Base-by-base conservation (phyloP, 2,888 invertebrate genomes). In the Drosophila melanosoma region DNA sequence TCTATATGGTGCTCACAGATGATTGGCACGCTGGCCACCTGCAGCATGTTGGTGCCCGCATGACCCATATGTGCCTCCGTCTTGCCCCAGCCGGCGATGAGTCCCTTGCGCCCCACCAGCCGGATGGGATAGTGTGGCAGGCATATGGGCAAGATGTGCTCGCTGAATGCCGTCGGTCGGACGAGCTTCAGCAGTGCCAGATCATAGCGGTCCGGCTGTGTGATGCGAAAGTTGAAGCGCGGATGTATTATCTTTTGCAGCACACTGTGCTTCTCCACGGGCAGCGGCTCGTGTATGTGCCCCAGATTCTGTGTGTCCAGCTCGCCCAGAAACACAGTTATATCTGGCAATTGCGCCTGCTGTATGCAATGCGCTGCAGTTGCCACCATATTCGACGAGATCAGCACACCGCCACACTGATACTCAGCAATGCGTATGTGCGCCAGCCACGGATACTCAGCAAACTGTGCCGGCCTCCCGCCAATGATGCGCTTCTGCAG, bases 331-430 rank as follows among this genome's bases (percentile, higher is more conserved):
- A 96, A 97, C 54, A 97, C 96, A 0, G 95, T 94, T 35, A 97
- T 96, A 84, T 97, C 96, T 7, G 95, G 94, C 7, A 96, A 93
- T 17, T 95, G 94, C 0, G 97, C 97, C 57, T 96, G 95, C 45
- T 97, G 96, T 62, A 97, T 96, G 91, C 97, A 97, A 91, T 97
- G 97, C 0, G 97, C 97, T 0, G 97, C 97, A 0, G 97, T 97
- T 0, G 96, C 96, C 4, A 97, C 96, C 83, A 92, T 92, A 92
- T 95, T 94, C 1, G 95, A 94, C 3, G 96, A 96, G 38, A 97
- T 96, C 94, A 97, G 92, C 0, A 97, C 97, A 0, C 97, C 97
- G 2, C 97, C 97, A 86, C 97, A 97, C 88, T 97, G 97, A 89
- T 96, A 97, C 81, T 96, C 96, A 0, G 96, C 95, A 81, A 97